Percentiles rank a stretch among this genome's conserved stretches.
phyloP scores from a whole-genome alignment of 2,888 invertebrate genomes.

The Aspidiotus rigidus region DNA sequence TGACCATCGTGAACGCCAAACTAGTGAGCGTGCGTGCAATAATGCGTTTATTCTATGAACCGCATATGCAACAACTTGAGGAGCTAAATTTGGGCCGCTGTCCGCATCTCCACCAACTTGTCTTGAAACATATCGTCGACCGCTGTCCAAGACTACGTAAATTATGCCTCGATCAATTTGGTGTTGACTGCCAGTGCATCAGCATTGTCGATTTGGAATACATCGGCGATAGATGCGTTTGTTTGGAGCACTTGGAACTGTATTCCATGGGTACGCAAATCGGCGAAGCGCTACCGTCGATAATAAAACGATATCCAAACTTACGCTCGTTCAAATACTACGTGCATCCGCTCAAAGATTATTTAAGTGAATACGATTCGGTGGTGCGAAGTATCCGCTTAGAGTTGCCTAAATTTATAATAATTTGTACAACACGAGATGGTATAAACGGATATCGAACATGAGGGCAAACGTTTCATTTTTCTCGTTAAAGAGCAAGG shows the following conservation, averaged over 20 bases:
- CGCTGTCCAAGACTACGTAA: slow-evolving; percentile 17
- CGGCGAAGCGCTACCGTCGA: slow-evolving; percentile 22
- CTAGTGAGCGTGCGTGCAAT: slow-evolving; percentile 22
- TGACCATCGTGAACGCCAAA: slow-evolving; percentile 18
- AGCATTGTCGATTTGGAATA: slow-evolving; percentile 20
- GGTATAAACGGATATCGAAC: slow-evolving; percentile 12
- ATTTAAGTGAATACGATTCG: slow-evolving; percentile 23
- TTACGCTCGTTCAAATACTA: slow-evolving; percentile 25
- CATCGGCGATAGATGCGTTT: slow-evolving; percentile 12
- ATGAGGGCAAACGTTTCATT: no score
- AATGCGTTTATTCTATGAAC: slow-evolving; percentile 25
- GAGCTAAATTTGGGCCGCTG: slow-evolving; percentile 24
- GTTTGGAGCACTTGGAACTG: slow-evolving; percentile 16
- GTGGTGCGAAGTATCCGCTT: slow-evolving; percentile 12
- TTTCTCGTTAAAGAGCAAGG: no score
- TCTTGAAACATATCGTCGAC: slow-evolving; percentile 21
- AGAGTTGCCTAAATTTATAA: slow-evolving; percentile 17
- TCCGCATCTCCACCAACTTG: slow-evolving; percentile 26
- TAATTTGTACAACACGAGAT: slow-evolving; percentile 7
- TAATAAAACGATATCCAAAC: slow-evolving; percentile 18
- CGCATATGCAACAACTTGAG: slow-evolving; percentile 20
- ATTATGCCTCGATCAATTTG: slow-evolving; percentile 25
- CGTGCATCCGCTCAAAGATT: slow-evolving; percentile 25
- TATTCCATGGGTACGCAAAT: slow-evolving; percentile 17
- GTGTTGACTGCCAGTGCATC: slow-evolving; percentile 16